Evolutionary conservation across 2,888 invertebrate genomes (phyloP), one percentile per base, ranked within the genome.

Genomic region (Cloeon dipterum): DNA sequence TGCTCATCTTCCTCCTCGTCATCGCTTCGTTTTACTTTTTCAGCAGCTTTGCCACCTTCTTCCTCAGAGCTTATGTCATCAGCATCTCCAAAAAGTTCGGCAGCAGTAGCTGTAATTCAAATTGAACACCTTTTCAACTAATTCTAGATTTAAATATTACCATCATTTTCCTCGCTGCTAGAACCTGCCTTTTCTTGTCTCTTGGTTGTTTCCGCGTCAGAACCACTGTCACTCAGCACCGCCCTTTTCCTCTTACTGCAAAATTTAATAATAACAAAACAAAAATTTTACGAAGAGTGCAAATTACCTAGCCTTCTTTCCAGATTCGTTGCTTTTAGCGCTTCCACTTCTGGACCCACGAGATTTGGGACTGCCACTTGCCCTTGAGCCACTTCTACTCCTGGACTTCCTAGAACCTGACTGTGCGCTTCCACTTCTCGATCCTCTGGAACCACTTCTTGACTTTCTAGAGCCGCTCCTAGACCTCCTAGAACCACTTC

Each of bases 61-160:
- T 83, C 82, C 44, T 86, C 88, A 5, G 79, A 74, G 52, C 85
- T 86, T 33, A 89, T 89, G 53, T 89, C 89, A 42, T 86, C 78
- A 13, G 88, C 89, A 58, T 89, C 89, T 10, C 91, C 91, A 57
- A 91, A 91, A 20, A 91, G 62, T 7, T 82, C 85, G 43, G 78
- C 78, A 1, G 85, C 81, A 20, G 73, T 75, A 36, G 73, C 74
- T 64, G 55, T 40, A 23, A 23, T 23, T 23, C 11, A 23, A 8
- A 23, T 23, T 8, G n/a, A n/a, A n/a, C n/a, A n/a, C n/a, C n/a
- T n/a, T n/a, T n/a, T n/a, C n/a, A n/a, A n/a, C n/a, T 8, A 11
- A 23, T 11, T 23, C 23, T 23, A 11, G 11, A 8, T 11, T 23
- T 23, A 23, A 23, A 23, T 23, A 23, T 23, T 23, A 23, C 23